Conservation (phyloP, 2,797 vertebrate genomes). For the Melanotaenia trifasciata region DNA sequence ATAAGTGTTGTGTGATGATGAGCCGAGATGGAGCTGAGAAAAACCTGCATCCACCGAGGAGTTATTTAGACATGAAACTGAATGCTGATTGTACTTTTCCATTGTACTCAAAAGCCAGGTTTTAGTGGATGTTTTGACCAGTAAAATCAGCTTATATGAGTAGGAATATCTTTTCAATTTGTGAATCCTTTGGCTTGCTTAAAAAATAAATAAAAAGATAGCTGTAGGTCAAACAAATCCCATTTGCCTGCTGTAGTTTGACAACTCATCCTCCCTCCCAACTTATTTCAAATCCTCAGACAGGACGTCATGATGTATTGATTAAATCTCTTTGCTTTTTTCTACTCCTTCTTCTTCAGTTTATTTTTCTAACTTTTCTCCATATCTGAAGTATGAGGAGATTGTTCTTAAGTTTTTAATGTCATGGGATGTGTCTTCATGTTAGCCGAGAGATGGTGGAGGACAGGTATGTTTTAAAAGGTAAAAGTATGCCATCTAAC, state of each 20-base stretch:
- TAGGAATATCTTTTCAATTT: not conserved
- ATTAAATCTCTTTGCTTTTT: no score
- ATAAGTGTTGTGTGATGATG: no score
- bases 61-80: not conserved
- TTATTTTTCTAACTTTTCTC: not conserved
- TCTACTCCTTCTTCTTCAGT: not conserved
- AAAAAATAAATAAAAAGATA: no score
- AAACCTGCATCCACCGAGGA: not conserved
- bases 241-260: no score
- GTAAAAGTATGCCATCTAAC: not conserved
- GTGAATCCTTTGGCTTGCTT: no score
- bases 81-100: not conserved
- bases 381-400: not conserved
- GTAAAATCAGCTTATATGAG: no score
- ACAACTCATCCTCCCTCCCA: no score
- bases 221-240: no score
- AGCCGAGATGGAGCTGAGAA: no score
- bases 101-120: not conserved
- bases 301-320: no score
- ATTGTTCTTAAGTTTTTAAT: not conserved
- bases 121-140: not conserved
- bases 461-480: not conserved
- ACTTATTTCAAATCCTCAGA: no score
- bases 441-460: not conserved
- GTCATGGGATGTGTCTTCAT: not conserved